Conservation (phyloP, 23 tunicate genomes). For the Styela plicata region DNA sequence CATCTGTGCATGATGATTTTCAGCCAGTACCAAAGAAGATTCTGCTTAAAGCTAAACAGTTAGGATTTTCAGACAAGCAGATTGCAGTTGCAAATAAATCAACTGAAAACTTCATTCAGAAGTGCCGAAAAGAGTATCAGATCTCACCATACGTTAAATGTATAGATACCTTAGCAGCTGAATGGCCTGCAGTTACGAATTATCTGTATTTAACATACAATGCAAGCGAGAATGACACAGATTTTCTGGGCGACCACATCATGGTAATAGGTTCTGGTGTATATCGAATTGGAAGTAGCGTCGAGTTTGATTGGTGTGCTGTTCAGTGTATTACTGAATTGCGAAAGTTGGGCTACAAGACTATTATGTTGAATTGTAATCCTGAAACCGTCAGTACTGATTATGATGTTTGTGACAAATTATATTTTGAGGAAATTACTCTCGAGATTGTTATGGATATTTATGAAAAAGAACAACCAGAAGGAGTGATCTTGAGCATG, state of each 20-base stretch:
- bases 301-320: slow-evolving; percentile 98
- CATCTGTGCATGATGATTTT: slow-evolving; percentile 9
- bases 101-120: slow-evolving; percentile 64
- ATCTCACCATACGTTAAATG: slow-evolving; percentile 57
- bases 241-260: slow-evolving; percentile 44
- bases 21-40: slow-evolving; percentile 16
- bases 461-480: slow-evolving; percentile 71
- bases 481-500: slow-evolving; percentile 91
- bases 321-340: slow-evolving; percentile 86
- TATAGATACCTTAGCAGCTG: slow-evolving; percentile 91
- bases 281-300: slow-evolving; percentile 91
- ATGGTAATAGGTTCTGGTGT: slow-evolving; percentile 91
- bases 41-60: slow-evolving; percentile 46
- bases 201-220: slow-evolving; percentile 83
- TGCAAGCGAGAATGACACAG: slow-evolving; percentile 46
- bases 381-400: slow-evolving; percentile 98
- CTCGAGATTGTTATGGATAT: slow-evolving; percentile 91
- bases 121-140: slow-evolving; percentile 36
- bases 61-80: slow-evolving; percentile 86
- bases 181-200: slow-evolving; percentile 93
- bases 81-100: slow-evolving; percentile 55
- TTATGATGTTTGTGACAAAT: slow-evolving; percentile 86
- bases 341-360: slow-evolving; percentile 81
- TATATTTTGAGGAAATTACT: slow-evolving; percentile 85
- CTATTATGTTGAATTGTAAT: slow-evolving; percentile 89